Evolutionary conservation across 2,113 vertebrate species (phyloP).

Genomic region (Ifrita kowaldi): DNA sequence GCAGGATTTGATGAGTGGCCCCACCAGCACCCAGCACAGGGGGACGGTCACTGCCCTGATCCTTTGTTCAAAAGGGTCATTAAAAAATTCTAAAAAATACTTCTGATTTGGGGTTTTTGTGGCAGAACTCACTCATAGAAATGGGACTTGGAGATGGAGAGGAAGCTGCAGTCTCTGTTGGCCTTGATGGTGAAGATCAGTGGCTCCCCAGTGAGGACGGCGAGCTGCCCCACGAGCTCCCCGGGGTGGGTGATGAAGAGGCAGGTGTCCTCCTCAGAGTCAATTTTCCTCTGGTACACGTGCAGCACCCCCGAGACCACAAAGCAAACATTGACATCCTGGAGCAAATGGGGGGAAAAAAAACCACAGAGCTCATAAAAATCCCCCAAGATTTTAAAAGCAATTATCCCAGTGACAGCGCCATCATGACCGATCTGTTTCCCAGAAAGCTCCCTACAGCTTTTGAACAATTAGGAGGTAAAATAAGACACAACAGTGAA

Average conservation of each 20-base stretch:
- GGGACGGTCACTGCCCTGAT: rapidly evolving
- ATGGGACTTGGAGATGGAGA: conserved; percentile 90
- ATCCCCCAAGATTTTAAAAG: neutral
- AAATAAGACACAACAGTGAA: conserved; percentile 31
- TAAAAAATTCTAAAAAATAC: neutral
- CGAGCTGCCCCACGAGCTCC: conserved; percentile 91
- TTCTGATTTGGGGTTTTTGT: neutral
- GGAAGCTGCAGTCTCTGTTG: conserved; percentile 88
- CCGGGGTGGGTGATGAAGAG: conserved; percentile 90
- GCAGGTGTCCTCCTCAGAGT: conserved; percentile 86
- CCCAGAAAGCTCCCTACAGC: neutral
- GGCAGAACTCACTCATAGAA: conserved; percentile 89
- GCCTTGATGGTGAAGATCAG: conserved; percentile 92
- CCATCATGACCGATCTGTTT: neutral
- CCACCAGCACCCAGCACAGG: neutral
- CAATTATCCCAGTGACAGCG: neutral
- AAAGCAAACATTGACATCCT: conserved; percentile 90
- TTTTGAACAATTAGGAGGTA: conserved; percentile 12
- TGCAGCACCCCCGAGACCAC: conserved; percentile 89
- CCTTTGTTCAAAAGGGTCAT: neutral
- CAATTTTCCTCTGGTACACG: conserved; percentile 89
- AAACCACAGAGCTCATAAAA: neutral
- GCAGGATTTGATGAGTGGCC: neutral
- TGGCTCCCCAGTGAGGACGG: conserved; percentile 91
- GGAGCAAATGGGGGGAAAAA: neutral